Evolutionary conservation across 2,113 vertebrate species (phyloP), one percentile per base, ranked within the genome.

Genomic region (Rhombomys opimus): DNA sequence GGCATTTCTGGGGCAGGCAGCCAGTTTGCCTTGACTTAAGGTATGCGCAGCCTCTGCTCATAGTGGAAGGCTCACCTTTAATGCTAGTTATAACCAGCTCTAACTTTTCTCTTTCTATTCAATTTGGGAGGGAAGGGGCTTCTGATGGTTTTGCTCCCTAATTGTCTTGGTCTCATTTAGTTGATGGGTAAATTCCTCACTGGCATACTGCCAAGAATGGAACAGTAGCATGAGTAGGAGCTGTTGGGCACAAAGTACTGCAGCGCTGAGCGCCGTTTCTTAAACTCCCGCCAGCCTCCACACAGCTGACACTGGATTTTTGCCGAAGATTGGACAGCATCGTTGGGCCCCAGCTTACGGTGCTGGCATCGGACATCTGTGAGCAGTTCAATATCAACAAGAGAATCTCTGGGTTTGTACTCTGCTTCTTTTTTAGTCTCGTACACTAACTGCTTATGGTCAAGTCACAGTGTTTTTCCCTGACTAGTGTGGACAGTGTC

Each of bases 321-420:
- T 99, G 99, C 97, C 99, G 99, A 63, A 99, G 99, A 96, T 96
- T 99, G 97, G 99, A 99, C 97, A 98, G 98, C 95, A 98, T 99
- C 30, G 99, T 99, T 72, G 99, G 99, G 88, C 99, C 99, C 59
- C 99, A 99, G 97, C 99, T 99, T n/a, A 99, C 99, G 0, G 97
- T 99, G 96, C 97, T 99, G 96, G 99, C 99, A 0, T 99, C 99
- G 2, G 99, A 99, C 97, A 99, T 99, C 89, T 99, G 99, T 95
- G 99, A 99, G 97, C 99, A 99, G 67, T 99, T 99, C 98, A 99
- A 99, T 97, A 98, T 99, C 98, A 99, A 99, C 99, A 99, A 99
- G 97, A 99, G 99, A 95, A 98, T 99, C 96, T 99, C 99, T 13
- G 99, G 99, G 99, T 99, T 97, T 98, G 99, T 99, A 97, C 76